These are phyloP conservation scores for Ptychodera flava DNA, from an alignment of 35 echinoderm and acorn worm species.

Conservation along the genomic window DNA sequence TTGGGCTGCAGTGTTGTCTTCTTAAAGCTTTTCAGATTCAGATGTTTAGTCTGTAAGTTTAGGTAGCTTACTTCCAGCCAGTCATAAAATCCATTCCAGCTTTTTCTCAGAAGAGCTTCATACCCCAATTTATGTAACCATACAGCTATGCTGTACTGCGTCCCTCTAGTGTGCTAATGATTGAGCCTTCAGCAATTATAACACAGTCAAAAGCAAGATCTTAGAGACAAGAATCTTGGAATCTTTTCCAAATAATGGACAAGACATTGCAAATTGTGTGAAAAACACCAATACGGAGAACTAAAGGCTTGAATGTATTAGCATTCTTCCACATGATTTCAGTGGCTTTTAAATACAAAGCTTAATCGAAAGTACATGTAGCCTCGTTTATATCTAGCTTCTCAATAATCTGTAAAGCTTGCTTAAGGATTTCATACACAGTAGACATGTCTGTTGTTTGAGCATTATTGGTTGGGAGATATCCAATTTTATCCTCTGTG, in stretches of 20 bases:
- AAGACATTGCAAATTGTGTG: constrained; percentile 41
- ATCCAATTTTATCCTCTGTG: constrained; percentile 5
- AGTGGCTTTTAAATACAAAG: constrained; percentile 25
- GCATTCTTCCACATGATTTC: constrained; percentile 24
- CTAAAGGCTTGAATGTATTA: constrained; percentile 2
- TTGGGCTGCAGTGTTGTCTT: not conserved
- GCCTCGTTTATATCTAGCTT: not conserved
- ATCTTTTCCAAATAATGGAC: constrained; percentile 31
- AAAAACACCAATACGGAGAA: constrained; percentile 18
- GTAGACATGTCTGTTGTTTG: constrained; percentile 28
- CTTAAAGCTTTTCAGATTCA: not conserved
- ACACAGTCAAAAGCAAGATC: constrained; percentile 30
- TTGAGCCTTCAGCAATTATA: constrained; percentile 34
- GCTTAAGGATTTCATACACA: constrained; percentile 15
- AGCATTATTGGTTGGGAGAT: constrained; percentile 42
- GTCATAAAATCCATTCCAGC: constrained; percentile 30
- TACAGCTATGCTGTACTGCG: constrained; percentile 33
- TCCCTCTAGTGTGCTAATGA: constrained; percentile 17
- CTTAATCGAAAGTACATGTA: constrained; percentile 21
- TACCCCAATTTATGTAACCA: constrained; percentile 43
- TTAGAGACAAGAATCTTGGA: constrained; percentile 18
- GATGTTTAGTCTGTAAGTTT: not conserved
- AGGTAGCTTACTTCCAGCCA: constrained; percentile 20
- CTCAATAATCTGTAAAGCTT: constrained; percentile 8
- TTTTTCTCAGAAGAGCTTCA: constrained; percentile 23